Evolutionary conservation across 2,113 vertebrate species (phyloP), one percentile per base, ranked within the genome.

Genomic region (Vulpes vulpes): DNA sequence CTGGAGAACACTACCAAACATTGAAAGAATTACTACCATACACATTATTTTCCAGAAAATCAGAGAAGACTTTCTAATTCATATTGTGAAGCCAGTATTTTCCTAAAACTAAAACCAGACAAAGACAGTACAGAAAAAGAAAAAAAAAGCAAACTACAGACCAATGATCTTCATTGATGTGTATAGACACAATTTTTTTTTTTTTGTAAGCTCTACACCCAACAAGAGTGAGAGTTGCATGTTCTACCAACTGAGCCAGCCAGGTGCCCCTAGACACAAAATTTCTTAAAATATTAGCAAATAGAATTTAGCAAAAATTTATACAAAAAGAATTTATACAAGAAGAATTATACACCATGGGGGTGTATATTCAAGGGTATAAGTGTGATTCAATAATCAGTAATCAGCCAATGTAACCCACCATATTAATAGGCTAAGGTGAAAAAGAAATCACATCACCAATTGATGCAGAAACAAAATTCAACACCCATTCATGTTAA

Each of bases 21-120:
- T 25, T 95, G 53, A 79, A 92, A 91, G 35, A 81, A 69, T 65
- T 60, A 49, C 8, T 51, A 82, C 25, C 78, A 82, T 38, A 81
- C 3, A 74, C 14, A 82, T 30, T 73, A 91, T 67, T 5, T 90
- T 94, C 80, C n/a, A 94, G 62, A 94, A 91, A 64, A 80, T 64
- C 53, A 80, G 49, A 93, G 30, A 93, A 32, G 7, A 53, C 35
- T 57, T 94, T 25, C n/a, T 67, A 32, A 88, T 25, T 89, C 14
- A 59, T 30, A 62, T 60, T 82, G 71, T 92, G 64, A 78, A 71
- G 32, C 35, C 53, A 71, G n/a, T 81, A 38, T 69, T 71, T 57
- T 30, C 35, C 30, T 89, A n/a, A 57, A 88, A 64, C 17, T 74
- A 64, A 91, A 91, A 81, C 11, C 64, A 69, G 23, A 89, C 14